Percentiles rank a stretch among this genome's conserved stretches.
Evolutionary conservation across 1,140 invertebrate species (phyloP).

Genomic region (Mylabris phalerata): DNA sequence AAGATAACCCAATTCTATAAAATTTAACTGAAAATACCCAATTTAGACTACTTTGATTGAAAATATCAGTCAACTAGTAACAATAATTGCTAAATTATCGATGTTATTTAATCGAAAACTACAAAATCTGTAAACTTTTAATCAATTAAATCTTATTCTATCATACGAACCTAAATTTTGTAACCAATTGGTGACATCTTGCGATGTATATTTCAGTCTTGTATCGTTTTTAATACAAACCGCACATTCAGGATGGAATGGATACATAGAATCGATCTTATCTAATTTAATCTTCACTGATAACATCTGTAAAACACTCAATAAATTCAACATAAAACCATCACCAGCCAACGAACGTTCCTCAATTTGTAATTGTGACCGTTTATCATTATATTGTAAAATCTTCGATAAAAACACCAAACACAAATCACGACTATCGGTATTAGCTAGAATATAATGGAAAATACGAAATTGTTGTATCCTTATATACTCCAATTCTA

Average conservation of each 20-base stretch:
- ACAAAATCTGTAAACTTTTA: neutral
- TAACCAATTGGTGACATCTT: slow-evolving; percentile 73
- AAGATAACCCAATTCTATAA: too few species aligned
- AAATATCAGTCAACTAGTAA: too few species aligned
- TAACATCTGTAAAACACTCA: slow-evolving; percentile 82
- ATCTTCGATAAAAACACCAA: slow-evolving; percentile 72
- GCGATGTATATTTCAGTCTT: slow-evolving; percentile 70
- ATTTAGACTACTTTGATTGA: too few species aligned
- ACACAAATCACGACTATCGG: slow-evolving; percentile 62
- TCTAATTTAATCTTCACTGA: slow-evolving; percentile 79
- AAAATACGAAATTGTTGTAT: slow-evolving; percentile 72
- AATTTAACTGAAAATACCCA: too few species aligned
- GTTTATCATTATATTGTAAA: slow-evolving; percentile 74
- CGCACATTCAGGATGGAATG: slow-evolving; percentile 73
- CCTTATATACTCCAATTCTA: slow-evolving; percentile 66
- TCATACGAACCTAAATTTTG: slow-evolving; percentile 26
- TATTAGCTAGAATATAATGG: slow-evolving; percentile 76
- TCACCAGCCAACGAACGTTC: slow-evolving; percentile 79
- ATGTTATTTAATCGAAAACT: too few species aligned
- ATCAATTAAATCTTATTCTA: neutral
- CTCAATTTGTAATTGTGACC: slow-evolving; percentile 84
- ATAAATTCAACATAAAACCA: slow-evolving; percentile 90
- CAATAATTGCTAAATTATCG: too few species aligned
- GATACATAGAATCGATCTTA: slow-evolving; percentile 79
- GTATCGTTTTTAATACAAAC: slow-evolving; percentile 79